phyloP scores from a whole-genome alignment of 2,888 invertebrate species.

The Tetrapedia diversipes region DNA sequence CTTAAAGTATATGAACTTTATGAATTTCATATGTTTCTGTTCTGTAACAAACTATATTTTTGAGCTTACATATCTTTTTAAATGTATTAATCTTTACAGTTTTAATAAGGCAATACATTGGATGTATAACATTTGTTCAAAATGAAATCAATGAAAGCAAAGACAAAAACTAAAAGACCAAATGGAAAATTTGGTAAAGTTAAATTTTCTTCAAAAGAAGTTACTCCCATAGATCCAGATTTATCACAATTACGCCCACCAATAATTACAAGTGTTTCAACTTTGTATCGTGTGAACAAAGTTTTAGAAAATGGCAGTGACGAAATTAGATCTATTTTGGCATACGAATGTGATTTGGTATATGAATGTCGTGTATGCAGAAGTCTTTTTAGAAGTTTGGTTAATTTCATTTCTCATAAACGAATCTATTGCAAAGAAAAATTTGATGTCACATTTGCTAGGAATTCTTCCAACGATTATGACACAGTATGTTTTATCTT shows the following conservation, averaged over 20 bases:
- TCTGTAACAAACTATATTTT: background rate
- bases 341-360: conserved; percentile 93
- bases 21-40: background rate
- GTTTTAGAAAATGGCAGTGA: conserved; percentile 90
- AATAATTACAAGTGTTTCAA: conserved; percentile 87
- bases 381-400: conserved; percentile 92
- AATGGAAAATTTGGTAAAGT: conserved; percentile 62
- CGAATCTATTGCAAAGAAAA: conserved; percentile 90
- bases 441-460: conserved; percentile 83
- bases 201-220: conserved; percentile 55
- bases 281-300: conserved; percentile 88
- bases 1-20: background rate
- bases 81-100: conserved; percentile 24
- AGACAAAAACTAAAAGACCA: conserved; percentile 68
- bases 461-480: conserved; percentile 83
- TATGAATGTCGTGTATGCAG: conserved; percentile 95
- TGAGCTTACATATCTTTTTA: conserved; percentile 25
- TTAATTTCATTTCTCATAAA: conserved; percentile 95
- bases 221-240: conserved; percentile 58
- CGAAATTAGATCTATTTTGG: conserved; percentile 88
- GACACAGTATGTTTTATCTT: conserved; percentile 83
- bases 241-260: conserved; percentile 85
- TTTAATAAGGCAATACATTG: conserved; percentile 6
- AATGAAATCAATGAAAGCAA: conserved; percentile 68
- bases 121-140: conserved; percentile 18